phyloP scores from a whole-genome alignment of 2,113 vertebrate species.

The Psophia crepitans region DNA sequence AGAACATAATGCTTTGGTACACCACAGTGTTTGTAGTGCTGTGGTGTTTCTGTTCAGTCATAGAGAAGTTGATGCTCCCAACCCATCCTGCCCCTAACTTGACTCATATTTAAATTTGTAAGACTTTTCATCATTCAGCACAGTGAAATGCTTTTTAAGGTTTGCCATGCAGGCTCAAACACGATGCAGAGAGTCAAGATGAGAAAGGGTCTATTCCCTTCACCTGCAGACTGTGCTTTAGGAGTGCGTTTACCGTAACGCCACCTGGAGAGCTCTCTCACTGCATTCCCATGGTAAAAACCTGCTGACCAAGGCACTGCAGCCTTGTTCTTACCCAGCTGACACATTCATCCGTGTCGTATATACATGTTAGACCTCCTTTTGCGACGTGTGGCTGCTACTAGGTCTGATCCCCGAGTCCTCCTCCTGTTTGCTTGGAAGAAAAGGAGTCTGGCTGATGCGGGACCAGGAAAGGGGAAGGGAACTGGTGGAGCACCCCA shows the following conservation, averaged over 20 bases:
- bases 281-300: background rate
- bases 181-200: background rate
- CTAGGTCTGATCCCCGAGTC: background rate
- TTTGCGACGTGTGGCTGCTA: background rate
- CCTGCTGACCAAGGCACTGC: background rate
- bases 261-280: background rate
- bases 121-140: background rate
- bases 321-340: background rate
- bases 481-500: background rate
- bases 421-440: background rate
- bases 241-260: background rate
- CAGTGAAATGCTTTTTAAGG: background rate
- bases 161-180: background rate
- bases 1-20: background rate
- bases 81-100: background rate
- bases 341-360: accelerated
- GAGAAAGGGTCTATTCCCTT: accelerated
- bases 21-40: background rate
- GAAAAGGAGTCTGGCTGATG: too few species aligned
- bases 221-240: background rate
- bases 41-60: background rate
- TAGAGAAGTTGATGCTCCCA: background rate
- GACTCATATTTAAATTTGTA: background rate
- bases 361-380: background rate
- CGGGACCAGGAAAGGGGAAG: background rate